Evolutionary conservation across 2,113 vertebrate species (phyloP), one percentile per base, ranked within the genome.

Genomic region (Chauna torquata): DNA sequence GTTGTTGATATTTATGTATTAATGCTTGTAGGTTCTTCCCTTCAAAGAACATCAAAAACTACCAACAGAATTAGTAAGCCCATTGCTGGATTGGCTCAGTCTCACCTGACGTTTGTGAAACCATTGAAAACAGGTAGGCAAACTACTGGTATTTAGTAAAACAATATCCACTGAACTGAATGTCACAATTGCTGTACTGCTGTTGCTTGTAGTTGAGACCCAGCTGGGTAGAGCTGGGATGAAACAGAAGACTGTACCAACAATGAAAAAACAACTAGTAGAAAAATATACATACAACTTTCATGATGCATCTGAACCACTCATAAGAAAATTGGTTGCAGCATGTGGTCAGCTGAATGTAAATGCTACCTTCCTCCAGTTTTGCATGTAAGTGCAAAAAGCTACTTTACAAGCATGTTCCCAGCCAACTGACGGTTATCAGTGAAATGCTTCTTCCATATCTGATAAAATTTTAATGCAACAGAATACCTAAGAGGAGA

Each of bases 71-170:
- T 83, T 59, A 95, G 77, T 79, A 98, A 96, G 57, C 93, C 98
- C 2, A 7, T 98, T 24, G 88, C 97, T 95, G 98, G 98, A 16
- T 97, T 99, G 70, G 99, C 99, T 8, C 99, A 99, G 93, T 98
- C 99, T 9, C 98, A 90, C 50, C 97, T 99, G 94, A 98, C 97
- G 0, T 99, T 99, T 83, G 93, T 99, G 70, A 99, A 98, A 85
- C 97, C 98, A 4, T 52, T 96, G 47, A 99, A 99, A 97, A 98
- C 98, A 83, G 99, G 99, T 98, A 98, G 85, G 81, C 23, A 82
- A 49, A 30, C 25, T 92, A 34, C 28, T 85, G 97, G 92, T 91
- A 15, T 97, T 98, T 54, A 4, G 92, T 98, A 6, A 44, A 77
- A 22, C 17, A 12, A 6, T 17, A 20, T 13, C 30, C 5, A 6